A percentile compares a stretch with the other conserved stretches of the same genome.
Conservation (phyloP, 2,797 vertebrate species). For the Sebastes umbrosus region DNA sequence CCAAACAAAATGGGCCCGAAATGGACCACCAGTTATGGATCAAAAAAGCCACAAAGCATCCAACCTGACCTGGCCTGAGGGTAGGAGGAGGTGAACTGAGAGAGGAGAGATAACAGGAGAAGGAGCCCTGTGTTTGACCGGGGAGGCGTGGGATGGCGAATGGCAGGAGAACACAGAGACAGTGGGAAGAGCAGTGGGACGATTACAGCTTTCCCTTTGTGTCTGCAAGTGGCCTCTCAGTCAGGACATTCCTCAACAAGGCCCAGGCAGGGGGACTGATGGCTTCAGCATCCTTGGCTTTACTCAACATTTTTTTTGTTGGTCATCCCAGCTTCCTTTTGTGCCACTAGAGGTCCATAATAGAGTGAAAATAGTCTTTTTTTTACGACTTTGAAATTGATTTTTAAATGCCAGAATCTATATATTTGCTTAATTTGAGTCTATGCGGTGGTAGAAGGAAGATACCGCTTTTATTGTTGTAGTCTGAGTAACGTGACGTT, state of each 20-base stretch:
- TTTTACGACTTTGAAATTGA: too few species aligned
- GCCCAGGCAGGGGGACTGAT: conserved; percentile 20
- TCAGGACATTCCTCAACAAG: conserved; percentile 61
- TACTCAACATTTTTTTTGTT: background rate
- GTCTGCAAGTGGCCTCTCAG: conserved; percentile 40
- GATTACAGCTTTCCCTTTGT: conserved; percentile 76
- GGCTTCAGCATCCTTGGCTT: conserved; percentile 27
- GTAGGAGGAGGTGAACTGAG: conserved; percentile 52
- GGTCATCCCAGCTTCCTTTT: background rate
- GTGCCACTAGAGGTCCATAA: background rate
- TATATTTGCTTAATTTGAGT: too few species aligned
- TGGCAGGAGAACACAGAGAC: conserved; percentile 70
- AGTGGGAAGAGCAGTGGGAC: conserved; percentile 72
- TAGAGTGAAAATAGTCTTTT: background rate
- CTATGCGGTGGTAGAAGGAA: rapidly evolving
- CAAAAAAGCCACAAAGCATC: conserved; percentile 33
- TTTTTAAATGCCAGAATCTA: too few species aligned
- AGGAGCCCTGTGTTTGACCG: conserved; percentile 63
- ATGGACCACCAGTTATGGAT: conserved; percentile 34
- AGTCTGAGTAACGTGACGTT: too few species aligned
- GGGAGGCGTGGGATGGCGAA: conserved; percentile 66
- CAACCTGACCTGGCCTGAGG: conserved; percentile 41
- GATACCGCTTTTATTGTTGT: too few species aligned
- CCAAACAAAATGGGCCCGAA: background rate
- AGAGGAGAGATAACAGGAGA: conserved; percentile 37